These are phyloP conservation scores for Drosophila obscura DNA, from an alignment of 1,140 invertebrate genomes.

Conservation along the genomic window DNA sequence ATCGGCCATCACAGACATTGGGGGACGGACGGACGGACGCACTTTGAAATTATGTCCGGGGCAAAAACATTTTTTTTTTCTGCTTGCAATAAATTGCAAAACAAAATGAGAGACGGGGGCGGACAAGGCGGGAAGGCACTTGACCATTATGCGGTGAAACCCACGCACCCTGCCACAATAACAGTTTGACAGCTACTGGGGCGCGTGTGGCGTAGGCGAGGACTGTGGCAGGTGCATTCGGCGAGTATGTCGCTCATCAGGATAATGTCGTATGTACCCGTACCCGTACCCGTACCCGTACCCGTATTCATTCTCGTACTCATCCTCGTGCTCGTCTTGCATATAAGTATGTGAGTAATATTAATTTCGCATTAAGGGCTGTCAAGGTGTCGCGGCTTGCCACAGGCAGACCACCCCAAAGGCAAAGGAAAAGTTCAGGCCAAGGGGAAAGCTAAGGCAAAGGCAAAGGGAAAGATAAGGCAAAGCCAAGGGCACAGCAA, in stretches of 20 bases:
- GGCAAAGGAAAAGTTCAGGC: slow-evolving; percentile 5
- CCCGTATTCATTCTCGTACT: too few species aligned
- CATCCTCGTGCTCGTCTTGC: not conserved
- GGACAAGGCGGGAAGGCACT: slow-evolving; percentile 3
- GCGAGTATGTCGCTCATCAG: too few species aligned
- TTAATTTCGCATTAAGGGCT: slow-evolving; percentile 20
- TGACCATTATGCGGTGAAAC: slow-evolving; percentile 21
- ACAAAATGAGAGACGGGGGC: slow-evolving; percentile 47
- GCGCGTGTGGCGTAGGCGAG: not conserved
- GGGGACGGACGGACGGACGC: slow-evolving; percentile 1
- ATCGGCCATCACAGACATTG: too few species aligned
- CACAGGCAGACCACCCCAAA: not conserved
- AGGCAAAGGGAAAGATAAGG: not conserved
- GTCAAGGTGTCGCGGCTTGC: not conserved
- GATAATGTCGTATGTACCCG: too few species aligned
- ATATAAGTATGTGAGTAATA: slow-evolving; percentile 1
- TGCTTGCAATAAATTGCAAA: slow-evolving; percentile 43
- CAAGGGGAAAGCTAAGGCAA: too few species aligned
- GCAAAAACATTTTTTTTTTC: slow-evolving; percentile 8
- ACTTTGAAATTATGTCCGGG: slow-evolving; percentile 38
- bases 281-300: too few species aligned
- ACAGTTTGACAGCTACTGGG: not conserved
- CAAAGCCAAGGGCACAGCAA: not conserved
- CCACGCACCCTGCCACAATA: not conserved
- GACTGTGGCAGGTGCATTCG: not conserved